phyloP scores from a whole-genome alignment of 2,797 vertebrate genomes.

The Dipus sagitta region DNA sequence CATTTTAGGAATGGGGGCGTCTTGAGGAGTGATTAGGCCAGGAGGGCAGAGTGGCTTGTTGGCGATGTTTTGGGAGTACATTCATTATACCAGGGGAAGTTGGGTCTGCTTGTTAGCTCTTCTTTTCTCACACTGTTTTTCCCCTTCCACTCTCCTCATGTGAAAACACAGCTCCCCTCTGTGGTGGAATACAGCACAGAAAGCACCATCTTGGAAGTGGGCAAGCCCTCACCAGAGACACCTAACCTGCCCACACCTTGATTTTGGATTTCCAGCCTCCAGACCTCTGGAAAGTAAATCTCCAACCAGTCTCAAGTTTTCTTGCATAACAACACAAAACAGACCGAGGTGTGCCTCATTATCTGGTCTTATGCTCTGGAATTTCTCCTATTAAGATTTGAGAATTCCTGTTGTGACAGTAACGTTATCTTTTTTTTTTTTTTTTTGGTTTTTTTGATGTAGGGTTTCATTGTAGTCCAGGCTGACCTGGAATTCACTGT shows the following conservation, averaged over 20 bases:
- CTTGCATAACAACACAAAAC: not conserved
- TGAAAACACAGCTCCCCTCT: not conserved
- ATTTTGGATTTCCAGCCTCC: not conserved
- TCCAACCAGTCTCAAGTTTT: not conserved
- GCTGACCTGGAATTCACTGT: too few relatives aligned
- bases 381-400: too few relatives aligned
- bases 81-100: too few relatives aligned
- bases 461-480: too few relatives aligned
- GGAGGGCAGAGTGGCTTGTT: not conserved
- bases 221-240: not conserved
- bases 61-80: too few relatives aligned
- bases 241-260: not conserved
- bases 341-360: not conserved
- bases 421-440: not conserved
- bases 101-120: too few relatives aligned
- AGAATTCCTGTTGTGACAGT: too few relatives aligned
- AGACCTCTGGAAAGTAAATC: not conserved
- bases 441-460: too few relatives aligned
- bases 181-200: not conserved
- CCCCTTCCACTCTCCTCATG: too few relatives aligned
- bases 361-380: not conserved
- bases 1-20: too few relatives aligned
- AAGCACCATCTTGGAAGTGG: not conserved
- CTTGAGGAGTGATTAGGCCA: not conserved
- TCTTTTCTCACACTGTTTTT: too few relatives aligned